A percentile compares a stretch with the other conserved stretches of the same genome.
Evolutionary conservation across 1,140 invertebrate genomes (phyloP).

Genomic region (Steinernema khuongi): DNA sequence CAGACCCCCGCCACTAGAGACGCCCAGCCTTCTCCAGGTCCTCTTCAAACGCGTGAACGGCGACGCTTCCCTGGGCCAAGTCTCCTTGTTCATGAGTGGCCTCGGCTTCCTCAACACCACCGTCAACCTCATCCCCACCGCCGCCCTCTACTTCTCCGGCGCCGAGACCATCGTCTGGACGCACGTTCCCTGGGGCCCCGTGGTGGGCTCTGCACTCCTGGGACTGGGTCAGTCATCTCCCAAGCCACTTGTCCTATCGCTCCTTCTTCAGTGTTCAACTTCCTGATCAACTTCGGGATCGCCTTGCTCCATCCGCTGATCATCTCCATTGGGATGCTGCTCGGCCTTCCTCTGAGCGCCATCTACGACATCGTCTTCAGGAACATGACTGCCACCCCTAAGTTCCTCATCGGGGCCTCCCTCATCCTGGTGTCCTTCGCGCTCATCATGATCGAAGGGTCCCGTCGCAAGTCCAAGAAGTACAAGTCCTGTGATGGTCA

Average conservation of each 20-base stretch:
- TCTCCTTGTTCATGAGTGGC: slow-evolving; percentile 55
- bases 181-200: slow-evolving; percentile 48
- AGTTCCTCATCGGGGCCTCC: slow-evolving; percentile 45
- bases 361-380: slow-evolving; percentile 50
- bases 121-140: slow-evolving; percentile 46
- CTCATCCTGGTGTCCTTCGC: slow-evolving; percentile 50
- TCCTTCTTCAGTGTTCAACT: slow-evolving; percentile 53
- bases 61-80: slow-evolving; percentile 52
- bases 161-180: slow-evolving; percentile 48
- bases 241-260: background rate
- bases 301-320: slow-evolving; percentile 49
- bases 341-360: slow-evolving; percentile 52
- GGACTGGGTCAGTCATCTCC: slow-evolving; percentile 33
- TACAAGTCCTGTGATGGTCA: background rate
- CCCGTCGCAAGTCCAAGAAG: background rate
- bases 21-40: slow-evolving; percentile 33
- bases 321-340: slow-evolving; percentile 54
- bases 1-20: background rate
- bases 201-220: slow-evolving; percentile 43
- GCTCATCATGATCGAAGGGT: slow-evolving; percentile 31
- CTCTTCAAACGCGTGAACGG: slow-evolving; percentile 49
- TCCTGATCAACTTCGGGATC: slow-evolving; percentile 57
- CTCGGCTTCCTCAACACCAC: slow-evolving; percentile 48
- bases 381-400: slow-evolving; percentile 30
- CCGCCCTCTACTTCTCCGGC: slow-evolving; percentile 36